Evolutionary conservation across 2,888 invertebrate species (phyloP), one percentile per base, ranked within the genome.

Genomic region (Drosophila cognata): DNA sequence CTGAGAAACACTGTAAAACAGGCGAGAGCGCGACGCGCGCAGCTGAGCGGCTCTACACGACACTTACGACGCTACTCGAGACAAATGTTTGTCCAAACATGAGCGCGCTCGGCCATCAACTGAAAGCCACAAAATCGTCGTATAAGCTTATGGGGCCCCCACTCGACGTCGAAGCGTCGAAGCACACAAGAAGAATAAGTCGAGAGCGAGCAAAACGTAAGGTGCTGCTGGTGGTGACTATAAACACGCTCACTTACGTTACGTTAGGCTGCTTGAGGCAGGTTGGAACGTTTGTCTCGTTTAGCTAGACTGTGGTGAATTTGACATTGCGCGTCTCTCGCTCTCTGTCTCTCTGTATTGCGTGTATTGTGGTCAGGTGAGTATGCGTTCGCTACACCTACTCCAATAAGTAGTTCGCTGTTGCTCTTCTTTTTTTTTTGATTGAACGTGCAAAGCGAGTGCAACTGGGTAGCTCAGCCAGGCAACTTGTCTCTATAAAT

Each of bases 21-120:
- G 65, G 62, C 29, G 70, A 69, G 64, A 77, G 71, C 66, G 83
- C 85, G 87, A 82, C 85, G 85, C 85, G 85, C 85, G 87, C 85
- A 86, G 87, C 85, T 85, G 85, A 84, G 71, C 84, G 82, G 59
- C 67, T 76, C 41, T 31, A 46, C 25, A 53, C 53, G 60, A 74
- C 46, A 46, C 43, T 57, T 48, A 31, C 50, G 70, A 73, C 33
- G 43, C 28, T n/a, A 38, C 28, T 38, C 21, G 21, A 57, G 57
- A 43, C 57, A n/a, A 57, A 41, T 76, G 59, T 38, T 66, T 79
- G 81, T 81, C 81, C 68, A 74, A 80, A 80, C 85, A 69, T 72
- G 70, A 74, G 81, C 81, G 85, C 83, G 80, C 67, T 84, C 80
- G 74, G 70, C 66, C 66, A 84, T 77, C 80, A 82, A 85, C 83